Conservation (phyloP, 1,140 invertebrate genomes). For the Oscheius sp. region DNA sequence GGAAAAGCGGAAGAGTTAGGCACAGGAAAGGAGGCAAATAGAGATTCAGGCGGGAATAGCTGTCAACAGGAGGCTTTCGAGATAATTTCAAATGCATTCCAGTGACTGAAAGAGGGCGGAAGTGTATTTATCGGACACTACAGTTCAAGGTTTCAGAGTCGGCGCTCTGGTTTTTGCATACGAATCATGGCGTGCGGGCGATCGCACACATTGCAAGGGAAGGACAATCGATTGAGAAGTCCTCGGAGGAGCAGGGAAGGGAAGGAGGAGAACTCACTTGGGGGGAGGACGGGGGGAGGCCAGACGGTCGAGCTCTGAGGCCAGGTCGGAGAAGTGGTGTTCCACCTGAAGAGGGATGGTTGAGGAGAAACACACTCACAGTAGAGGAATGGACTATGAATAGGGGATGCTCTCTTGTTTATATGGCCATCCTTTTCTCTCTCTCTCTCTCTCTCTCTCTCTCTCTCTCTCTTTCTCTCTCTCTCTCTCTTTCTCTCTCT, state of each 20-base stretch:
- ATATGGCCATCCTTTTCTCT: no score
- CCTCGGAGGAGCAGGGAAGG: neutral
- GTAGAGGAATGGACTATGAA: neutral
- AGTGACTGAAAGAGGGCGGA: no score
- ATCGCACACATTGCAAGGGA: no score
- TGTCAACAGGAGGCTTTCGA: no score
- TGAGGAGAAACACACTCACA: neutral
- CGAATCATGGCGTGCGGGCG: neutral
- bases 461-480: no score
- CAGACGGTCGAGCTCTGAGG: constrained; percentile 38
- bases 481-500: constrained; percentile 1
- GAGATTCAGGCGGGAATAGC: no score
- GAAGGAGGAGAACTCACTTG: constrained; percentile 7
- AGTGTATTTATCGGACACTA: no score
- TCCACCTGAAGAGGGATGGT: constrained; percentile 33
- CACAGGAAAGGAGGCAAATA: constrained; percentile 2
- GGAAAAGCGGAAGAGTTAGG: neutral
- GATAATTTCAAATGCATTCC: no score
- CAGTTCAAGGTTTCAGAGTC: no score
- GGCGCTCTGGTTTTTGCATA: constrained; percentile 14
- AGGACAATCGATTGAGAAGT: neutral
- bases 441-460: no score
- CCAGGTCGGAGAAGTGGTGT: constrained; percentile 40
- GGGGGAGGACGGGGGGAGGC: constrained; percentile 20
- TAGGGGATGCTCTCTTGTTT: neutral